phyloP scores from a whole-genome alignment of 2,113 vertebrate species.

The Nothocercus nigrocapillus region DNA sequence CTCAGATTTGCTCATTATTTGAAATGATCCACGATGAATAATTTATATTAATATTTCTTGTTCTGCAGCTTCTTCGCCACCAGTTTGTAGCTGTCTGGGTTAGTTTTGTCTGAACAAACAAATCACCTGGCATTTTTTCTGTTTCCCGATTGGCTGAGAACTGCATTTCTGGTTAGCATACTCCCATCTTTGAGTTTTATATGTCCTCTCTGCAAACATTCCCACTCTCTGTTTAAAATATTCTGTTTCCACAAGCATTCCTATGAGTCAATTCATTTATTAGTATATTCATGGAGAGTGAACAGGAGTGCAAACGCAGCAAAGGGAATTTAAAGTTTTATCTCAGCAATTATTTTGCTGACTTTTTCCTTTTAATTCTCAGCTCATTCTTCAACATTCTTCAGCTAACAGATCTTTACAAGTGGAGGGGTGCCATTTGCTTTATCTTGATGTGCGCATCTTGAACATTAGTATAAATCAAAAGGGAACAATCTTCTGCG shows the following conservation, averaged over 20 bases:
- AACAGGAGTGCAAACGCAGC: neutral
- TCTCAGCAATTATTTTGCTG: neutral
- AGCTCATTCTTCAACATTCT: neutral
- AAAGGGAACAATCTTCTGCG: neutral
- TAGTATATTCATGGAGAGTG: neutral
- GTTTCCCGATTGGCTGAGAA: slow-evolving; percentile 28
- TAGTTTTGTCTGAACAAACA: slow-evolving; percentile 50
- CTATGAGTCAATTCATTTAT: neutral
- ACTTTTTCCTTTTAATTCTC: neutral
- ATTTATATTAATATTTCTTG: slow-evolving; percentile 63
- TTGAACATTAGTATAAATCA: neutral
- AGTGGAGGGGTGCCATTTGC: neutral
- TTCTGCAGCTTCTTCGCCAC: slow-evolving; percentile 42
- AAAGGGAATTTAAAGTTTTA: slow-evolving; percentile 8
- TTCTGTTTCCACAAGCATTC: neutral
- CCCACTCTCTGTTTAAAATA: neutral
- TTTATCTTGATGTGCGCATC: neutral
- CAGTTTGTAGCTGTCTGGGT: slow-evolving; percentile 47
- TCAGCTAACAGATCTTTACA: neutral
- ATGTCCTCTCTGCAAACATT: neutral
- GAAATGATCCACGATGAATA: slow-evolving; percentile 47
- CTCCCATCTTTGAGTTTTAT: neutral
- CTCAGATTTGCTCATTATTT: slow-evolving; percentile 64
- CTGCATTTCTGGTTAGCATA: neutral
- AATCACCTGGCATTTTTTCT: slow-evolving; percentile 25